Conservation (phyloP, 2,113 vertebrate species). For the Oplegnathus fasciatus region DNA sequence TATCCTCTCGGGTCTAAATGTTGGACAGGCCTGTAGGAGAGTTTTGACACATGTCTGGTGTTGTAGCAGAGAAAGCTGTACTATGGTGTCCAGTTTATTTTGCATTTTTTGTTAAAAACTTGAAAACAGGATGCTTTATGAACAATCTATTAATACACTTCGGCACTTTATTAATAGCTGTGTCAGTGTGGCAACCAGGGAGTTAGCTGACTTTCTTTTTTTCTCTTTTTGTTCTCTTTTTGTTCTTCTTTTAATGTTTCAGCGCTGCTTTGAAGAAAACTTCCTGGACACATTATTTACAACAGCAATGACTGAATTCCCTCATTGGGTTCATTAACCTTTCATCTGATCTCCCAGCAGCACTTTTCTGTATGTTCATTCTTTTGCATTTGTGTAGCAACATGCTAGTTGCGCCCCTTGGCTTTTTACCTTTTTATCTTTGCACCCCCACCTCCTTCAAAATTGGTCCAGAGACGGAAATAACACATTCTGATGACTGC, state of each 20-base stretch:
- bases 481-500: constrained; percentile 34
- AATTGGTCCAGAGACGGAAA: constrained; percentile 33
- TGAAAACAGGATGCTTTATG: not conserved
- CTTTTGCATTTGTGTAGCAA: constrained; percentile 1
- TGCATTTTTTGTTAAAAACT: not conserved
- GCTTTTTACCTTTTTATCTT: constrained; percentile 19
- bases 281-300: not conserved
- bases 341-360: constrained; percentile 26
- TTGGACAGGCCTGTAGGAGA: constrained; percentile 5
- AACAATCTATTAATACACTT: constrained; percentile 34
- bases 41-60: constrained; percentile 14
- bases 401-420: constrained; percentile 16
- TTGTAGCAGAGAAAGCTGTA: not conserved
- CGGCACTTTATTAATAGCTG: constrained; percentile 39
- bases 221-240: constrained; percentile 7
- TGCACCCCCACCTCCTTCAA: not conserved
- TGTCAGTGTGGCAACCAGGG: not conserved
- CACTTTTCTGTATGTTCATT: not conserved
- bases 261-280: not conserved
- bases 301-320: constrained; percentile 8
- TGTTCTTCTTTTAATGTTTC: not conserved
- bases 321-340: constrained; percentile 7
- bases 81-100: not conserved
- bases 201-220: not conserved
- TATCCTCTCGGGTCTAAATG: not conserved